These are phyloP conservation scores for Lasioglossum marginatum DNA, from an alignment of 2,888 invertebrate species.

Conservation along the genomic window DNA sequence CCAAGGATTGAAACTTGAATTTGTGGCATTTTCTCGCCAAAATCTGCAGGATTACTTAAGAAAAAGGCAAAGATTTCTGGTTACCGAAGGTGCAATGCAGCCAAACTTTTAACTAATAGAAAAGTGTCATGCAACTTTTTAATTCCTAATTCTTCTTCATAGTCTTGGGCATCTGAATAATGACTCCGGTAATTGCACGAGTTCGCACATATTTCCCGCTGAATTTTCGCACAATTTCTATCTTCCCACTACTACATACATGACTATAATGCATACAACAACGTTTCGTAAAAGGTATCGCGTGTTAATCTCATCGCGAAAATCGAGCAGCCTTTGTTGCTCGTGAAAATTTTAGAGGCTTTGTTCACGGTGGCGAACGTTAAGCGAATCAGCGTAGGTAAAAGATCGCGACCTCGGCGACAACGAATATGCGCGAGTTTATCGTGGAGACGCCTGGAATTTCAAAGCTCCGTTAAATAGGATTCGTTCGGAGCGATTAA, in stretches of 20 bases:
- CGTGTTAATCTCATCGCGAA: background rate
- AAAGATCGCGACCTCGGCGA: background rate
- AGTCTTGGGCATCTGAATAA: background rate
- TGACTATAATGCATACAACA: background rate
- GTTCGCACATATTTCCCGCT: too few relatives aligned
- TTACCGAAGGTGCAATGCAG: too few relatives aligned
- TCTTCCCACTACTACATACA: too few relatives aligned
- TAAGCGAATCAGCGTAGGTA: background rate
- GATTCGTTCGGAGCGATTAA: conserved; percentile 11
- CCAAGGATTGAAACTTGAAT: too few relatives aligned
- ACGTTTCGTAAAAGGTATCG: background rate
- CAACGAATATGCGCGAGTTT: background rate
- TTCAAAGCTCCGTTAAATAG: conserved; percentile 12
- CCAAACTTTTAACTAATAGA: background rate
- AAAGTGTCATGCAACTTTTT: background rate
- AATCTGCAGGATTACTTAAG: too few relatives aligned
- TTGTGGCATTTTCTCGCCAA: too few relatives aligned
- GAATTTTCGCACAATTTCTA: too few relatives aligned
- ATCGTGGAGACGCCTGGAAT: background rate
- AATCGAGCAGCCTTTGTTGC: background rate
- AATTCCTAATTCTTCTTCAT: background rate
- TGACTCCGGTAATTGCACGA: background rate
- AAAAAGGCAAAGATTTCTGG: too few relatives aligned
- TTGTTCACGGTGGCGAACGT: background rate
- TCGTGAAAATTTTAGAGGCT: background rate